Conservation (phyloP, 2,113 vertebrate genomes). For the Cinclus cinclus region DNA sequence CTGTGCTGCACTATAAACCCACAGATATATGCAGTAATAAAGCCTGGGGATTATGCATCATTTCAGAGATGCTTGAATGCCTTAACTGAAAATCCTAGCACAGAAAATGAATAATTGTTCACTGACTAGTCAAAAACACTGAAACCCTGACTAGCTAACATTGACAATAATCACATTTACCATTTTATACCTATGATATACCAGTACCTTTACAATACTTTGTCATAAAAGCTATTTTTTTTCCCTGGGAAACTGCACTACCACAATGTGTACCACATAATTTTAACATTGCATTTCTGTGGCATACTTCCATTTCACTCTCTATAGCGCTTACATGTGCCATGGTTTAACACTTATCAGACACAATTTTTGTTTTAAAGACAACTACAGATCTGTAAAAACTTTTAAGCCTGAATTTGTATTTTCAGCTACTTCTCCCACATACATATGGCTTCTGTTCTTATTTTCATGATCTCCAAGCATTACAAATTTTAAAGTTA, state of each 20-base stretch:
- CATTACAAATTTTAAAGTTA: slow-evolving; percentile 51
- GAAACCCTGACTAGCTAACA: not conserved
- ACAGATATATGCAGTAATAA: not conserved
- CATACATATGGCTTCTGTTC: slow-evolving; percentile 36
- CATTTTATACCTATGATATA: not conserved
- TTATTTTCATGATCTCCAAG: slow-evolving; percentile 46
- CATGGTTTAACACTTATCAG: slow-evolving; percentile 43
- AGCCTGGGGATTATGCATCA: not conserved
- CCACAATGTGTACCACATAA: not conserved
- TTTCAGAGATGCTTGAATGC: slow-evolving; percentile 19
- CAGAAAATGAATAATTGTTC: not conserved
- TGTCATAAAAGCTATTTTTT: not conserved
- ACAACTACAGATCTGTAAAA: not conserved
- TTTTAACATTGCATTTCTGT: slow-evolving; percentile 4
- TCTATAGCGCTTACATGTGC: not conserved
- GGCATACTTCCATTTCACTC: slow-evolving; percentile 22
- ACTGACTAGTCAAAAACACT: not conserved
- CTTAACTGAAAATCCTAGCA: slow-evolving; percentile 27
- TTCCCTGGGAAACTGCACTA: not conserved
- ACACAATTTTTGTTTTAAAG: not conserved
- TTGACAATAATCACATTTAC: not conserved
- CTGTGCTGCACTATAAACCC: slow-evolving; percentile 27
- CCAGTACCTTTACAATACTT: not conserved
- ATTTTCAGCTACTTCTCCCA: slow-evolving; percentile 25
- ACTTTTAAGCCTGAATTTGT: not conserved